phyloP scores from a whole-genome alignment of 2,113 vertebrate species.

The Rutilus rutilus region DNA sequence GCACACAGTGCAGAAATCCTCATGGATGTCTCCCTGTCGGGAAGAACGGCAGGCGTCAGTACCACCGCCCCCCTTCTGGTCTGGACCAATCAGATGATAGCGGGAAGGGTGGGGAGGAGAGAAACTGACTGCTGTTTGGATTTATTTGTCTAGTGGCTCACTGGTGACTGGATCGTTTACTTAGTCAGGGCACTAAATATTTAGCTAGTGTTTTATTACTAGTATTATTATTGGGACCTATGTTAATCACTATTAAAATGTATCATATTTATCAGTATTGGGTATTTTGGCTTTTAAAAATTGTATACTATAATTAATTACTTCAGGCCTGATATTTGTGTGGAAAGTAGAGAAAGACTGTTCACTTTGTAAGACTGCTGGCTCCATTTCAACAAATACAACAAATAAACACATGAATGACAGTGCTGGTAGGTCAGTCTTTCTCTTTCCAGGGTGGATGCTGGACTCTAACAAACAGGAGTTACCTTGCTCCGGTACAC shows the following conservation, averaged over 20 bases:
- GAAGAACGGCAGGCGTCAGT: conserved; percentile 84
- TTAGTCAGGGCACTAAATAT: conserved; percentile 1
- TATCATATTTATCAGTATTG: conserved; percentile 9
- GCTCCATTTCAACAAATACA: conserved; percentile 52
- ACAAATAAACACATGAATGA: conserved; percentile 66
- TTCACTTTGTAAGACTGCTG: conserved; percentile 80
- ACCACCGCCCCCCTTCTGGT: conserved; percentile 65
- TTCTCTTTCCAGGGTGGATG: conserved; percentile 27
- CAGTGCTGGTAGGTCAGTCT: conserved; percentile 53
- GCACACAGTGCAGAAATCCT: conserved; percentile 99
- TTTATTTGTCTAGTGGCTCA: conserved; percentile 16
- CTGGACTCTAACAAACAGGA: neutral
- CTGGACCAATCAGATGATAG: conserved; percentile 62
- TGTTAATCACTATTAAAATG: neutral
- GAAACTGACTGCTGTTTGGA: conserved; percentile 42
- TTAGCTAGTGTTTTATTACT: neutral
- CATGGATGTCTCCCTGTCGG: conserved; percentile 98
- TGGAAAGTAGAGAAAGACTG: conserved; percentile 59
- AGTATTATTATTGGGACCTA: neutral
- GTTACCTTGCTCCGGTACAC: conserved; percentile 31
- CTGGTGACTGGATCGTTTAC: conserved; percentile 14
- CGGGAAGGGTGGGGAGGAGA: conserved; percentile 60
- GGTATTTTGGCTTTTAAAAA: neutral
- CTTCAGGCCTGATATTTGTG: conserved; percentile 27
- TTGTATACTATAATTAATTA: conserved; percentile 17